Evolutionary conservation across 2,797 vertebrate species (phyloP), one percentile per base, ranked within the genome.

Genomic region (Platyrinchus mystaceus): DNA sequence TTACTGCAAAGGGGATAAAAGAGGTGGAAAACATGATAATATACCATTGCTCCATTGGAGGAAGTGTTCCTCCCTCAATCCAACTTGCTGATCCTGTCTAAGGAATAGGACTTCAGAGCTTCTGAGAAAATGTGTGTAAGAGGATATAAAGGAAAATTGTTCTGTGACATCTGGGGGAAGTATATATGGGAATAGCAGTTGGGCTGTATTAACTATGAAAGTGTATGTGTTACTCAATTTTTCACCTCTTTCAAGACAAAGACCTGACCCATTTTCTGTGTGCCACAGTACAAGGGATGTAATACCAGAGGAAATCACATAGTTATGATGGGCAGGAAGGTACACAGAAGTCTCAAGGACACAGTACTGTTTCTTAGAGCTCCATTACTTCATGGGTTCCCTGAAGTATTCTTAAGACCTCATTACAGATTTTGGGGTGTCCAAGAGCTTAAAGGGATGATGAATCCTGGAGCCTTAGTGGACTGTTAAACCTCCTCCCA

Each of bases 1-100:
- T 81, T 93, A 91, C 74, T 93, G 80, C 53, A 78, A 73, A 76
- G 47, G 66, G 82, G 53, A 95, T 94, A 95, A 93, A 81, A 94
- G 71, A 75, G 83, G 81, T 95, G 94, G 91, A 94, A 97, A 96
- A 94, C 83, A 86, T 94, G 87, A 94, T 94, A 93, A 91, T 91
- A 90, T 77, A 75, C 41, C 53, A 82, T 56, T 70, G 44, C 87
- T 90, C 49, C 1, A 4, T 4, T 60, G 87, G 47, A 90, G 88
- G 94, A 96, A 88, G 89, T 50, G 62, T 90, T 95, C 92, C 82
- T 95, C 87, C 81, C 76, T 76, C 90, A 85, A 52, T 87, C 62
- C 86, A 80, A 75, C 90, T 90, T 71, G 75, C 84, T 95, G 89
- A 89, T 92, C 78, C 94, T 56, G 82, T n/a, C 87, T 94, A 49